Evolutionary conservation across 35 echinoderm and acorn worm genomes (phyloP), one percentile per base, ranked within the genome.

Genomic region (Ophioderma brevispina): DNA sequence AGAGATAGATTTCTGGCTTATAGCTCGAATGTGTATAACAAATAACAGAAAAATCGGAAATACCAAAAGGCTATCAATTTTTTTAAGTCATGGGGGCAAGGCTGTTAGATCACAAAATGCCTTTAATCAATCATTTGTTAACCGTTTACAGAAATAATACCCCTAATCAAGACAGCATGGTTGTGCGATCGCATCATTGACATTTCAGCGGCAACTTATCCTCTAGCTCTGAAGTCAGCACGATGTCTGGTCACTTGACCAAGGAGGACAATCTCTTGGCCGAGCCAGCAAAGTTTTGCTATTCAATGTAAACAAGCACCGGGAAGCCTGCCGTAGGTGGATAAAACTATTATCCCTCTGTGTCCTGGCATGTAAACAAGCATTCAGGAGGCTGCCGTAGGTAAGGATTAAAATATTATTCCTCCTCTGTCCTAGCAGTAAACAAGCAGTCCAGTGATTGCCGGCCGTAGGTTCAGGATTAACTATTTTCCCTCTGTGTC

Each of bases 241-340:
- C 59, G 6, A 30, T 25, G 4, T 25, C 59, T 3, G 3, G 17
- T 25, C 59, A 70, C 10, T 70, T 21, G 25, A 80, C 18, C 13
- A 31, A 19, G 6, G 75, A 81, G 0, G 80, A 85, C 18, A 88
- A 83, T 30, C 38, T 90, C 10, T 40, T 93, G 40, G 81, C 87
- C 34, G 91, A 96, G 35, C 95, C 91, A 52, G 81, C 95, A 25
- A 96, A 96, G 70, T 76, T 93, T n/a, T 88, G 86, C 75, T 93
- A 90, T 84, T 4, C 41, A n/a, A 46, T 46, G 41, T 17, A 46
- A 46, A 17, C 41, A 46, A 46, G 41, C 41, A 46, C 41, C 41
- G 17, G 41, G 41, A n/a, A 41, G 80, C 2, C 80, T 28, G 32
- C 25, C 2, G 80, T 77, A 36, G 75, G 75, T 6, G 28, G 11